Percentiles rank a stretch among this genome's conserved stretches.
Conservation (phyloP, 2,113 vertebrate species). For the Daboia siamensis region DNA sequence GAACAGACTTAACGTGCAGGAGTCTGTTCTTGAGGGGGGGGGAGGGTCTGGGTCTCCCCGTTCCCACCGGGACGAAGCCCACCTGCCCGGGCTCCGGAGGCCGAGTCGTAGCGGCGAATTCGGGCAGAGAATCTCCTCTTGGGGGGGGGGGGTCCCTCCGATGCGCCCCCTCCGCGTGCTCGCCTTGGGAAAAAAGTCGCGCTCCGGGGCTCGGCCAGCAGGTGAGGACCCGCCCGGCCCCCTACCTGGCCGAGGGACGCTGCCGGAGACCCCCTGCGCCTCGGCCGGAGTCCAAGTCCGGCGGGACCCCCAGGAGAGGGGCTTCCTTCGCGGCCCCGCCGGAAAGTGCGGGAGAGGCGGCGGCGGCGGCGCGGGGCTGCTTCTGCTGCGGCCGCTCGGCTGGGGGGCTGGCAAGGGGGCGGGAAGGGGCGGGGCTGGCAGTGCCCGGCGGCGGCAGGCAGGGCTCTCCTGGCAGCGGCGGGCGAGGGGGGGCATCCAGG, state of each 20-base stretch:
- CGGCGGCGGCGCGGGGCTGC: not conserved
- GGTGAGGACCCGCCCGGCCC: not conserved
- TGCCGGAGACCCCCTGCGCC: not conserved
- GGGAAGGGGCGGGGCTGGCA: not conserved
- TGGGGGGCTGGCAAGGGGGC: not conserved
- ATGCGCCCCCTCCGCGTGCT: not conserved
- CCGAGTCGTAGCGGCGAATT: not conserved
- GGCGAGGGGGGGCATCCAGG: too few relatives aligned
- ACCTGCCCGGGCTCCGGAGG: not conserved
- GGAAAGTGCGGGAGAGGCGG: not conserved
- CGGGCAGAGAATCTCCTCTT: not conserved
- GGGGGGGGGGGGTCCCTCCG: not conserved
- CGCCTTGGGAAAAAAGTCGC: not conserved
- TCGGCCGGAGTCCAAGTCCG: not conserved
- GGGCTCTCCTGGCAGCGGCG: not conserved
- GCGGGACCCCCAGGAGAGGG: not conserved
- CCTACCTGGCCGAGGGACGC: not conserved
- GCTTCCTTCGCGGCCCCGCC: not conserved
- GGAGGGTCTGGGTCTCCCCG: not conserved
- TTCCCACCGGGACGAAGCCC: not conserved
- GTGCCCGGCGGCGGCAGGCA: too few relatives aligned
- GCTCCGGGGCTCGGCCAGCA: not conserved
- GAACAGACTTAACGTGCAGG: too few relatives aligned
- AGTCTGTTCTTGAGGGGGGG: not conserved
- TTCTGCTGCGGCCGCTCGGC: not conserved